Conservation (phyloP, 2,113 vertebrate genomes). For the Rhegmatorhina hoffmannsi region DNA sequence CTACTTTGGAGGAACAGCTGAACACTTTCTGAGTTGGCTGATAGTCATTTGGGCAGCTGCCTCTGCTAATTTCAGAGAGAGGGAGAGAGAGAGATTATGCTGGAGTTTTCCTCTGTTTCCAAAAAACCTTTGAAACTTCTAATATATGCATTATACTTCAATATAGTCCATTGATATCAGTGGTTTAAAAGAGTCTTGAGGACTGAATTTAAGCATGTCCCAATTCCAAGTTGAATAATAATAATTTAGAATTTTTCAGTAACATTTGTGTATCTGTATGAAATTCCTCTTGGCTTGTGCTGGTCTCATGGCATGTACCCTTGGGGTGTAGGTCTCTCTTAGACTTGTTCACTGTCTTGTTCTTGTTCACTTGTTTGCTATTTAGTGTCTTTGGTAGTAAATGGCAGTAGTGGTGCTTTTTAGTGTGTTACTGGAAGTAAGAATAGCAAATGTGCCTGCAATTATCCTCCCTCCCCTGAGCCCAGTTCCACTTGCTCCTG, state of each 20-base stretch:
- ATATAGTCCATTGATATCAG: neutral
- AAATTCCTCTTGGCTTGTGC: neutral
- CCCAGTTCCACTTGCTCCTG: neutral
- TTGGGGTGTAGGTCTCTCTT: neutral
- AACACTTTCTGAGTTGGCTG: conserved; percentile 38
- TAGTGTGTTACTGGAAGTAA: neutral
- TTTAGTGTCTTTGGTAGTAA: conserved; percentile 9
- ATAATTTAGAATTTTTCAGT: neutral
- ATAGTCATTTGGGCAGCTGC: conserved; percentile 42
- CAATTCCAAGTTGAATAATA: neutral
- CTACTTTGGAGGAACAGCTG: conserved; percentile 43
- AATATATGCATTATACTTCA: neutral
- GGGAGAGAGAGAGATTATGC: neutral
- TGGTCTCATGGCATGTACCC: neutral
- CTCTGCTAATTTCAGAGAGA: conserved; percentile 37
- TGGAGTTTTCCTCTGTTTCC: conserved; percentile 21
- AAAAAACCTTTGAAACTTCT: conserved; percentile 8
- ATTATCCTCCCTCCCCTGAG: conserved; percentile 10
- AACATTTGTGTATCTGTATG: neutral
- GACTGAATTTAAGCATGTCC: neutral
- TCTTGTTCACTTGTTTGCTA: neutral
- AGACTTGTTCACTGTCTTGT: neutral
- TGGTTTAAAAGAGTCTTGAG: neutral
- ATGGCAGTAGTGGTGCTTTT: neutral
- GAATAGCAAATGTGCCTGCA: neutral